Evolutionary conservation across 2,888 invertebrate genomes (phyloP).

Genomic region (Megaustenia siamemsis): DNA sequence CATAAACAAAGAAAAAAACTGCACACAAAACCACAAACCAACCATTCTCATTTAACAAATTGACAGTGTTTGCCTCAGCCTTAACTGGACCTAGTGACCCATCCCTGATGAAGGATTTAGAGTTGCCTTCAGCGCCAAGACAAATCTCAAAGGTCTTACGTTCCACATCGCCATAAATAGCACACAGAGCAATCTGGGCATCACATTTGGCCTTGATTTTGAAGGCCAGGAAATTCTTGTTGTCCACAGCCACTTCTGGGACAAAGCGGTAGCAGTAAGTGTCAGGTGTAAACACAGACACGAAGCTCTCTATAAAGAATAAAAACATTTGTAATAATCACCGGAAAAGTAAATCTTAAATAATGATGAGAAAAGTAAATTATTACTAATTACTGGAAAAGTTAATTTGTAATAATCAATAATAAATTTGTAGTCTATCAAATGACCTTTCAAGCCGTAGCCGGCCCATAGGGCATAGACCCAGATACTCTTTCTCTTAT

Average conservation of each 20-base stretch:
- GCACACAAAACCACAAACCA: not conserved
- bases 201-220: slow-evolving; percentile 75
- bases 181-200: slow-evolving; percentile 75
- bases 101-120: slow-evolving; percentile 73
- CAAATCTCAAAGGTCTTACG: slow-evolving; percentile 76
- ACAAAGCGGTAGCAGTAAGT: slow-evolving; percentile 76
- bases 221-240: slow-evolving; percentile 75
- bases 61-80: slow-evolving; percentile 71
- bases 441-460: too few relatives aligned
- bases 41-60: slow-evolving; percentile 66
- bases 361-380: too few relatives aligned
- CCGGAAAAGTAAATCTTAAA: too few relatives aligned
- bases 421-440: too few relatives aligned
- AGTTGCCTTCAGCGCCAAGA: slow-evolving; percentile 74
- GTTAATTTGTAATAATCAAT: too few relatives aligned
- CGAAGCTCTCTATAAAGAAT: slow-evolving; percentile 74
- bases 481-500: too few relatives aligned
- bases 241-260: slow-evolving; percentile 76
- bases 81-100: slow-evolving; percentile 68
- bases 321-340: too few relatives aligned
- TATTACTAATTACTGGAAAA: too few relatives aligned
- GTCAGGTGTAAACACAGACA: slow-evolving; percentile 77
- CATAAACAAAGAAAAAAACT: not conserved
- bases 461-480: too few relatives aligned
- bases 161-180: slow-evolving; percentile 77